A percentile compares a stretch with the other conserved stretches of the same genome.
These are phyloP conservation scores for Drosophila nigricruria DNA, from an alignment of 2,888 invertebrate genomes.

Conservation along the genomic window DNA sequence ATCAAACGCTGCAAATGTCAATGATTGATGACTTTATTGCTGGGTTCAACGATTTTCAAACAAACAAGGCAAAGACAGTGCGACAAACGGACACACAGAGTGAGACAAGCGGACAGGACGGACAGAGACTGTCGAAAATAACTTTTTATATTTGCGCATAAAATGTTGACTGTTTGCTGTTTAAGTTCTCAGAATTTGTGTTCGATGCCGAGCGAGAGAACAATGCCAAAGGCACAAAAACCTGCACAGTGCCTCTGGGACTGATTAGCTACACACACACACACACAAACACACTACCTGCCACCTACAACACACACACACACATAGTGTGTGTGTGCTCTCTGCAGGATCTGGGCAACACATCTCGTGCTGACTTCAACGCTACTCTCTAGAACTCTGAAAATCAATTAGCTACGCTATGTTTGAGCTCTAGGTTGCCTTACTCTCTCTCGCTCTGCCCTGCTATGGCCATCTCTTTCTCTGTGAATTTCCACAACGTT, in stretches of 20 bases:
- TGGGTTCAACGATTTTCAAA: slow-evolving; percentile 79
- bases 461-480: neutral
- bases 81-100: slow-evolving; percentile 29
- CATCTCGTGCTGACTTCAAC: slow-evolving; percentile 62
- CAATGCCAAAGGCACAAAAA: slow-evolving; percentile 72
- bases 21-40: slow-evolving; percentile 83
- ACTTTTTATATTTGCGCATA: slow-evolving; percentile 75
- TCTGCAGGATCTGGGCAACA: slow-evolving; percentile 51
- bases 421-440: slow-evolving; percentile 32
- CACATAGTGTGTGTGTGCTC: slow-evolving; percentile 21
- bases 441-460: neutral
- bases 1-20: slow-evolving; percentile 76
- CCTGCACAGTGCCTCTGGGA: slow-evolving; percentile 65
- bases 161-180: slow-evolving; percentile 70
- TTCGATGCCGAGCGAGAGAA: slow-evolving; percentile 55
- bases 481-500: slow-evolving; percentile 50
- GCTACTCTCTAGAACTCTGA: slow-evolving; percentile 57
- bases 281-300: slow-evolving; percentile 45
- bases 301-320: slow-evolving; percentile 15
- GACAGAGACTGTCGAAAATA: slow-evolving; percentile 54
- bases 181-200: slow-evolving; percentile 67
- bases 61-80: slow-evolving; percentile 64
- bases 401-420: slow-evolving; percentile 80
- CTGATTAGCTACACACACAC: slow-evolving; percentile 61
- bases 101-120: slow-evolving; percentile 8